Evolutionary conservation across 2,113 vertebrate genomes (phyloP).

Genomic region (Macroglossus sobrinus): DNA sequence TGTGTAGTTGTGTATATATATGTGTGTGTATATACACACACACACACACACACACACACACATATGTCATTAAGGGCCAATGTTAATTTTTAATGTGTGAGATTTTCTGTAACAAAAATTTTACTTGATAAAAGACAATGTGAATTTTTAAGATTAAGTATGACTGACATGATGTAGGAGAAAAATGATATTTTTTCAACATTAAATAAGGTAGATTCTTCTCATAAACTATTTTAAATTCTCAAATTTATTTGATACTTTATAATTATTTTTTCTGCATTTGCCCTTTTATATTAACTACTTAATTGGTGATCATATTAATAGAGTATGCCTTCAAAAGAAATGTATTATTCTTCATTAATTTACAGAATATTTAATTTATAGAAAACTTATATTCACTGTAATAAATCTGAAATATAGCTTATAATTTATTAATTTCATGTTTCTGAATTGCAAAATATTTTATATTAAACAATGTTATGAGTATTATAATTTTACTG

Average conservation of each 20-base stretch:
- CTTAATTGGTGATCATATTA: constrained; percentile 47
- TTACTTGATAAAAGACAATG: constrained; percentile 41
- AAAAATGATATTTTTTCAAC: constrained; percentile 35
- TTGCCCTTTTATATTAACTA: constrained; percentile 52
- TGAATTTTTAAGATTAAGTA: constrained; percentile 42
- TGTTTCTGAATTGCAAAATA: constrained; percentile 65
- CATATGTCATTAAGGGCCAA: constrained; percentile 9
- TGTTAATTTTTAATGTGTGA: constrained; percentile 54
- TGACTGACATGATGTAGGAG: constrained; percentile 4
- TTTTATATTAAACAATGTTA: neutral
- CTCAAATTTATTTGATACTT: constrained; percentile 37
- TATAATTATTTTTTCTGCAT: constrained; percentile 53
- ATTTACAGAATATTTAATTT: constrained; percentile 38
- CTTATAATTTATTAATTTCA: constrained; percentile 71
- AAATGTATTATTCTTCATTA: constrained; percentile 55
- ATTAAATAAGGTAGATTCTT: constrained; percentile 35
- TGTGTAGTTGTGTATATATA: neutral
- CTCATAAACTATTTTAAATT: constrained; percentile 28
- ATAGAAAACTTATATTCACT: constrained; percentile 54
- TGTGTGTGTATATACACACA: neutral
- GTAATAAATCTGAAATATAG: constrained; percentile 60
- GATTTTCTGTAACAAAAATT: constrained; percentile 59
- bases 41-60: too few relatives aligned
- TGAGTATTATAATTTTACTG: constrained; percentile 20
- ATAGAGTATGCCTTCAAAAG: constrained; percentile 37